phyloP scores from a whole-genome alignment of 2,113 vertebrate species.

The Prietella phreatophila region DNA sequence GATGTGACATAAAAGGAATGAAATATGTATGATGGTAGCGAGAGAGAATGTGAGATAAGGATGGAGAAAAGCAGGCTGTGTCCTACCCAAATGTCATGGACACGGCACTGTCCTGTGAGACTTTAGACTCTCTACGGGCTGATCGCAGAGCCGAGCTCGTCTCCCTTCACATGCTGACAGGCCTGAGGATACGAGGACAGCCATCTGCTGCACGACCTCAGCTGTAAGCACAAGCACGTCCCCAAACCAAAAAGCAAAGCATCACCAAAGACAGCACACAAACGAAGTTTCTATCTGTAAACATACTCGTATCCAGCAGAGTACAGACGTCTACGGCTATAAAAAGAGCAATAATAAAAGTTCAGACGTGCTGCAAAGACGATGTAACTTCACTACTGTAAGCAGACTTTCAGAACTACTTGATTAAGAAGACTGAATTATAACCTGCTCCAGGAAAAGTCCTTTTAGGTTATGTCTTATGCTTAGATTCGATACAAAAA shows the following conservation, averaged over 20 bases:
- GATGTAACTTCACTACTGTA: not conserved
- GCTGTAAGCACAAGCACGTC: conserved; percentile 25
- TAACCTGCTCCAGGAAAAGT: not conserved
- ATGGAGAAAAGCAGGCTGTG: not conserved
- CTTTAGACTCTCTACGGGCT: conserved; percentile 1
- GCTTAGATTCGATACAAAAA: not conserved
- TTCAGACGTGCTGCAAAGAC: not conserved
- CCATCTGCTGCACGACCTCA: conserved; percentile 41
- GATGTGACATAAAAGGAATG: conserved; percentile 38
- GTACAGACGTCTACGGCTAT: not conserved
- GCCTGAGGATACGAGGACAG: conserved; percentile 25
- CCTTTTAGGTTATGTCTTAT: not conserved
- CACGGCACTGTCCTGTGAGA: conserved; percentile 27
- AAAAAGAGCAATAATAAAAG: not conserved
- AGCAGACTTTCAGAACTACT: not conserved
- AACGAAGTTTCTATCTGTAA: conserved; percentile 9
- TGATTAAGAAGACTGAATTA: conserved; percentile 2
- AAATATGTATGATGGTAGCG: conserved; percentile 40
- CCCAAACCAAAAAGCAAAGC: conserved; percentile 7
- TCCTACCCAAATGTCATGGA: conserved; percentile 45
- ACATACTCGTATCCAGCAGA: not conserved
- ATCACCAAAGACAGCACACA: conserved; percentile 24
- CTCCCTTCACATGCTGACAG: conserved; percentile 27
- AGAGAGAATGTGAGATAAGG: not conserved
- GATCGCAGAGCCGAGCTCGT: not conserved